Percentiles rank a stretch among this genome's conserved stretches.
These are phyloP conservation scores for Heliocidaris tuberculata DNA, from an alignment of 35 echinoderm and acorn worm species.

Conservation along the genomic window DNA sequence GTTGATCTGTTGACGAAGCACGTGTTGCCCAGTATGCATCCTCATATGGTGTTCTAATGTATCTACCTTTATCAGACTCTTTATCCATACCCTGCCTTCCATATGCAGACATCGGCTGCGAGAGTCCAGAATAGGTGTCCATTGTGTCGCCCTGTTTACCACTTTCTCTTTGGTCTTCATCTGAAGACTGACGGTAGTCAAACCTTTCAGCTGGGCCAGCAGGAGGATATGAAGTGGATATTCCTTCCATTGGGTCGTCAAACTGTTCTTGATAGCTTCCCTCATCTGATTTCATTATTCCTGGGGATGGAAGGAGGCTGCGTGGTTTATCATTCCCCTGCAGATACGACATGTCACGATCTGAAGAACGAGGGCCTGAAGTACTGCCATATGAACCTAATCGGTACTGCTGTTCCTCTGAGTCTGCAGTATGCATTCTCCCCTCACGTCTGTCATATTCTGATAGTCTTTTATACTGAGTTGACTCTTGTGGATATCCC, in stretches of 20 bases:
- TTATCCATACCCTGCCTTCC: background rate
- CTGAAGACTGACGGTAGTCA: background rate
- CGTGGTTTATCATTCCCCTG: background rate
- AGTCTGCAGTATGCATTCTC: background rate
- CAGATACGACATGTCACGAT: background rate
- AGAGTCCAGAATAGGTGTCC: background rate
- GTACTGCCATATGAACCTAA: background rate
- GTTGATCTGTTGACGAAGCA: background rate
- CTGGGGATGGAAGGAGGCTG: background rate
- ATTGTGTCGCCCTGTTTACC: background rate
- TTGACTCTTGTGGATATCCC: background rate
- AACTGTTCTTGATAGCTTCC: background rate
- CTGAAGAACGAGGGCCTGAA: background rate
- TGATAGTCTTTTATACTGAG: background rate
- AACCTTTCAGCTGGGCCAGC: background rate
- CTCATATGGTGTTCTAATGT: background rate
- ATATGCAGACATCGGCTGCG: background rate
- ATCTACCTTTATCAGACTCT: background rate
- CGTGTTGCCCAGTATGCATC: background rate
- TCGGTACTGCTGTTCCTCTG: background rate
- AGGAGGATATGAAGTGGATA: slow-evolving; percentile 32
- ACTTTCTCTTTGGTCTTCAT: slow-evolving; percentile 23
- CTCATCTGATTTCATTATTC: slow-evolving; percentile 1
- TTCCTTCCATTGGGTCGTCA: slow-evolving; percentile 38
- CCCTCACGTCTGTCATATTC: background rate